Conservation (phyloP, 1,140 invertebrate genomes). For the Drosophila punjabiensis region DNA sequence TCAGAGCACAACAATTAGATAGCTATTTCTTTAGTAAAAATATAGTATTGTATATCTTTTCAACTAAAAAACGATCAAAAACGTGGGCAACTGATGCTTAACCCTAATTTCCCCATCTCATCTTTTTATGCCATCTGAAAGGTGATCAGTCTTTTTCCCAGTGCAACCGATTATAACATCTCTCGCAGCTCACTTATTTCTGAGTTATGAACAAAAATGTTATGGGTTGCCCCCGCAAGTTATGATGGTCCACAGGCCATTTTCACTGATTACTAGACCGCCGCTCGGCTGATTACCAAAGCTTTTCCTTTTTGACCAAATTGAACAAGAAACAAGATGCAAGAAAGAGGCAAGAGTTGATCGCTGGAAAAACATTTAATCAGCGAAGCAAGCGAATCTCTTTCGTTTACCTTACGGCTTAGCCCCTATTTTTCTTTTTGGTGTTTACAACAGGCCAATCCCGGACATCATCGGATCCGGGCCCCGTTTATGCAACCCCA, state of each 20-base stretch:
- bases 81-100: neutral
- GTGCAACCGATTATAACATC: conserved; percentile 22
- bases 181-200: conserved; percentile 17
- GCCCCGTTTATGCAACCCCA: conserved; percentile 44
- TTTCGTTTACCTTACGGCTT: conserved; percentile 33
- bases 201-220: conserved; percentile 28
- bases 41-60: neutral
- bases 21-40: neutral
- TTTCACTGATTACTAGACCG: conserved; percentile 30
- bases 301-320: conserved; percentile 44
- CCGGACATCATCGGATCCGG: conserved; percentile 42
- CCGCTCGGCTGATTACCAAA: conserved; percentile 31
- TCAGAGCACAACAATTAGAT: neutral
- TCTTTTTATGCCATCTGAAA: conserved; percentile 1
- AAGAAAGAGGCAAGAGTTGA: neutral
- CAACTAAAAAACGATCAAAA: neutral
- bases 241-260: conserved; percentile 19
- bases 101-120: conserved; percentile 3
- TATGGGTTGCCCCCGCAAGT: neutral
- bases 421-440: conserved; percentile 4
- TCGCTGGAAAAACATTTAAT: conserved; percentile 29
- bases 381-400: conserved; percentile 35
- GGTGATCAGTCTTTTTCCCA: neutral
- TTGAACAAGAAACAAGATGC: conserved; percentile 21
- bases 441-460: conserved; percentile 6